Conservation (phyloP, 2,113 vertebrate species). For the Turnix velox region DNA sequence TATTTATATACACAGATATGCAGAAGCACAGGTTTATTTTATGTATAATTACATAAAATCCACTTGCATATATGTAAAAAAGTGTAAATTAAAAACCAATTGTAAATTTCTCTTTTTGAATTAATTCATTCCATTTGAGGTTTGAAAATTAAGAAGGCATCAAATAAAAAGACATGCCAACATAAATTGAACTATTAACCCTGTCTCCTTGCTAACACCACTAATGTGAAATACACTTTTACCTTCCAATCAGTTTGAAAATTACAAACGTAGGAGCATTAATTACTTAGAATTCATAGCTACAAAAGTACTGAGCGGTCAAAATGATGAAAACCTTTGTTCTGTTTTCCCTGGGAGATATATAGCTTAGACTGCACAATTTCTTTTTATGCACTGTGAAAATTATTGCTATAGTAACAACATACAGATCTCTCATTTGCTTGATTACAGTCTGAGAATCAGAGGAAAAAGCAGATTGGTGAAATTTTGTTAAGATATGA, state of each 20-base stretch:
- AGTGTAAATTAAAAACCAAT: neutral
- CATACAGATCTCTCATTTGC: slow-evolving; percentile 53
- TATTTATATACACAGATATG: neutral
- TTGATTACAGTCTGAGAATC: slow-evolving; percentile 40
- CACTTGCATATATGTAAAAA: neutral
- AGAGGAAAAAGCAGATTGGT: slow-evolving; percentile 10
- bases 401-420: slow-evolving; percentile 71
- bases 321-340: slow-evolving; percentile 53
- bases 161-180: neutral
- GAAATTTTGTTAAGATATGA: slow-evolving; percentile 21
- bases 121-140: neutral
- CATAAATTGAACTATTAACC: neutral
- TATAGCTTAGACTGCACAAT: neutral
- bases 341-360: slow-evolving; percentile 42
- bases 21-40: neutral
- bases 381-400: slow-evolving; percentile 28
- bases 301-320: slow-evolving; percentile 13
- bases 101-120: neutral
- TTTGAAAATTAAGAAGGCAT: neutral
- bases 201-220: neutral
- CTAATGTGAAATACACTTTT: neutral
- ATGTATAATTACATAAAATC: neutral
- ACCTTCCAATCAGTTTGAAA: slow-evolving; percentile 3
- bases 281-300: neutral
- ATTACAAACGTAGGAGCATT: neutral